These are phyloP conservation scores for Temnothorax rugatulus DNA, from an alignment of 2,888 invertebrate species.

Conservation along the genomic window DNA sequence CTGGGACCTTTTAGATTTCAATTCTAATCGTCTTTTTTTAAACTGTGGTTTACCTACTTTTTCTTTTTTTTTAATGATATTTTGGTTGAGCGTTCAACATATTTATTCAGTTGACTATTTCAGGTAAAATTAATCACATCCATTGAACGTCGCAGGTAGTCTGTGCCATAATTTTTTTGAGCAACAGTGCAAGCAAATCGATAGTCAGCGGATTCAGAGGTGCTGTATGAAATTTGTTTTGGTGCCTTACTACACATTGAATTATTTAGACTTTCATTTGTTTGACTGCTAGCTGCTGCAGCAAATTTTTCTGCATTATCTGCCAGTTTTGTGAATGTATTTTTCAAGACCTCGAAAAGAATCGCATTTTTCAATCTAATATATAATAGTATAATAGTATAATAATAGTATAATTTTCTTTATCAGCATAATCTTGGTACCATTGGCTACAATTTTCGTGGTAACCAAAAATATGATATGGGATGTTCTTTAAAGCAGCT, in stretches of 20 bases:
- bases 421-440: background rate
- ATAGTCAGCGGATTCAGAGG: no score
- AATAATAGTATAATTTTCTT: background rate
- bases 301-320: background rate
- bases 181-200: background rate
- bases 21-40: background rate
- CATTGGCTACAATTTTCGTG: background rate
- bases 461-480: background rate
- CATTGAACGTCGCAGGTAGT: background rate
- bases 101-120: background rate
- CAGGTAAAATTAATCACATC: background rate
- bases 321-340: background rate
- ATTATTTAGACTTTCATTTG: constrained; percentile 2
- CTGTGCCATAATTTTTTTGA: background rate
- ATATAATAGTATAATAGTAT: no score
- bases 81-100: background rate
- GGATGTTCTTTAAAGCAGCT: background rate
- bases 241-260: no score
- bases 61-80: no score
- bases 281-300: background rate
- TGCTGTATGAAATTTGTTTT: background rate
- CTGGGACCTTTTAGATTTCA: background rate
- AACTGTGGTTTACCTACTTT: no score
- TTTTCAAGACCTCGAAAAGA: background rate
- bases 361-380: background rate